phyloP scores from a whole-genome alignment of 2,888 invertebrate species.

The Helicoverpa assulta region DNA sequence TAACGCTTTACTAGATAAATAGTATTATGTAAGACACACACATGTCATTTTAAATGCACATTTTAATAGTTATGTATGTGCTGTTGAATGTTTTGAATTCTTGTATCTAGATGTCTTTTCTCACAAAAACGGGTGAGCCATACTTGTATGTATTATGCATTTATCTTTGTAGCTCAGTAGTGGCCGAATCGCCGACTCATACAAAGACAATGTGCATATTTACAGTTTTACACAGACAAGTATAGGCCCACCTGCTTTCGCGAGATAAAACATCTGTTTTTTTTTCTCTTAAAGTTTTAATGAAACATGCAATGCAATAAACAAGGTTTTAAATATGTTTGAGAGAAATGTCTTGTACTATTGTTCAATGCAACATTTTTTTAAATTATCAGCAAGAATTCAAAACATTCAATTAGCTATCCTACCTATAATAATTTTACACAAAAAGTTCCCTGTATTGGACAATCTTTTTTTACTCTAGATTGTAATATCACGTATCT shows the following conservation, averaged over 20 bases:
- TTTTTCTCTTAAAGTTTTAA: too few species aligned
- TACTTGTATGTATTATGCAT: too few species aligned
- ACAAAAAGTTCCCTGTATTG: constrained; percentile 60
- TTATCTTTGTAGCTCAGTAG: too few species aligned
- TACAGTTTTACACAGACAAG: too few species aligned
- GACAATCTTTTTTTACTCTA: constrained; percentile 62
- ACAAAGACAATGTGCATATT: too few species aligned
- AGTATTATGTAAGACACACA: constrained; percentile 72
- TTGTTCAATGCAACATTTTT: neutral
- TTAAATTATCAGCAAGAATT: constrained; percentile 35
- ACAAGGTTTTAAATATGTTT: too few species aligned
- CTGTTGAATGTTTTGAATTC: constrained; percentile 45
- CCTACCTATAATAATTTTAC: constrained; percentile 58
- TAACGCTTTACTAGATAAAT: constrained; percentile 86
- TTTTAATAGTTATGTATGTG: constrained; percentile 58
- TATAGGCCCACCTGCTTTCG: too few species aligned
- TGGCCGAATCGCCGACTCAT: too few species aligned
- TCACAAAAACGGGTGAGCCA: too few species aligned
- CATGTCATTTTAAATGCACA: constrained; percentile 79
- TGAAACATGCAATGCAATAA: too few species aligned
- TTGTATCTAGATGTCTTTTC: neutral
- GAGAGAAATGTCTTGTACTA: neutral
- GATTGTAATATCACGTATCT: constrained; percentile 70
- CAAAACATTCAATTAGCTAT: constrained; percentile 42
- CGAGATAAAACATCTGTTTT: too few species aligned